Evolutionary conservation across 2,113 vertebrate species (phyloP), one percentile per base, ranked within the genome.

Genomic region (Nothoprocta perdicaria): DNA sequence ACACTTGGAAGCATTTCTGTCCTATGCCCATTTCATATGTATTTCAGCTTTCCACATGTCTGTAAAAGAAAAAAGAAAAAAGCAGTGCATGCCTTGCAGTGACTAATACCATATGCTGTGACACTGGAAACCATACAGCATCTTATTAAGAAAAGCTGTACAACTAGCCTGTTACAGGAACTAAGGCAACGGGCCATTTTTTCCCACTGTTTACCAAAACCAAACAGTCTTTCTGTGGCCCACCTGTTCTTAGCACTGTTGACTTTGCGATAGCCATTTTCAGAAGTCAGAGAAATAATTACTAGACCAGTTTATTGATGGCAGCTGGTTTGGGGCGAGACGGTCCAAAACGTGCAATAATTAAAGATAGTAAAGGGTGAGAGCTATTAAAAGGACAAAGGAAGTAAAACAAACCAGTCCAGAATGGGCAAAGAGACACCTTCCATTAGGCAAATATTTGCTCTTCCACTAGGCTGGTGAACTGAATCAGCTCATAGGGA

Each of bases 231-330:
- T 97, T 95, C 94, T 91, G 76, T 80, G 89, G 62, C 66, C 95
- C 94, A 96, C 96, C 94, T 96, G 95, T 96, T 95, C 76, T 90
- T 79, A 68, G 53, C 26, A 48, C 71, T 9, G 10, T 6, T 35
- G 80, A 92, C 90, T 93, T 89, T 92, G 81, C 1, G 5, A 95
- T 1, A 89, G 60, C 58, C 81, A 91, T 86, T 89, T 95, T 85
- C 76, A 57, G 86, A 94, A 92, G 94, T 94, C 93, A 96, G 90
- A 67, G 86, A 94, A 96, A 95, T 97, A 94, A 97, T 94, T 91
- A 78, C 82, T 86, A 81, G 84, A 81, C 81, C 55, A 73, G 84
- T 93, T 96, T 95, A 95, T 80, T 88, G 94, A 89, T 89, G 90
- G 88, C 96, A 96, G 95, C 92, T 95, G 93, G 48, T 93, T 93